Percentiles rank a stretch among this genome's conserved stretches.
These are phyloP conservation scores for Ophonus ardosiacus DNA, from an alignment of 2,888 invertebrate species.

Conservation along the genomic window DNA sequence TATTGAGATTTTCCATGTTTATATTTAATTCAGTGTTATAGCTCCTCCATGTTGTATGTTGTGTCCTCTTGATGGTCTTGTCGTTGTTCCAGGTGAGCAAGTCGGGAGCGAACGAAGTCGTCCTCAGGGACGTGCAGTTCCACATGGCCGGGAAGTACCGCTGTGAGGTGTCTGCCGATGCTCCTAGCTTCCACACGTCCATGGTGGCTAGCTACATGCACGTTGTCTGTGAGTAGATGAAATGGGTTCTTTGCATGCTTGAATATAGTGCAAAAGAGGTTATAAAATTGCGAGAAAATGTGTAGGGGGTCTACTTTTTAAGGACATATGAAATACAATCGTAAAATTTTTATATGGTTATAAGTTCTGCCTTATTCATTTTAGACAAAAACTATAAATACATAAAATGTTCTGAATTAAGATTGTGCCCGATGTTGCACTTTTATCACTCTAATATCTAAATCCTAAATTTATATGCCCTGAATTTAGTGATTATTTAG, in stretches of 20 bases:
- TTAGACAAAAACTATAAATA: too few relatives aligned
- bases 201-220: slow-evolving; percentile 83
- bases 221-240: slow-evolving; percentile 82
- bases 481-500: too few relatives aligned
- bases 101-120: slow-evolving; percentile 82
- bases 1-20: too few relatives aligned
- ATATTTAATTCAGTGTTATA: not conserved
- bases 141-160: slow-evolving; percentile 85
- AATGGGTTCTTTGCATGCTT: not conserved
- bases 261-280: not conserved
- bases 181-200: slow-evolving; percentile 84
- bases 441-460: too few relatives aligned
- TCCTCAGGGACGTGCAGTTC: slow-evolving; percentile 83
- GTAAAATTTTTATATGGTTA: too few relatives aligned
- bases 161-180: slow-evolving; percentile 87
- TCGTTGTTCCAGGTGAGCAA: slow-evolving; percentile 78
- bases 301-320: too few relatives aligned
- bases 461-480: too few relatives aligned
- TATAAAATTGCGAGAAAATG: not conserved
- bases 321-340: too few relatives aligned
- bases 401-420: too few relatives aligned
- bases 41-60: not conserved
- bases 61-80: not conserved
- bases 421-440: too few relatives aligned
- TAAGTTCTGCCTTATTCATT: too few relatives aligned